Evolutionary conservation across 2,113 vertebrate species (phyloP).

Genomic region (Urocolius indicus): DNA sequence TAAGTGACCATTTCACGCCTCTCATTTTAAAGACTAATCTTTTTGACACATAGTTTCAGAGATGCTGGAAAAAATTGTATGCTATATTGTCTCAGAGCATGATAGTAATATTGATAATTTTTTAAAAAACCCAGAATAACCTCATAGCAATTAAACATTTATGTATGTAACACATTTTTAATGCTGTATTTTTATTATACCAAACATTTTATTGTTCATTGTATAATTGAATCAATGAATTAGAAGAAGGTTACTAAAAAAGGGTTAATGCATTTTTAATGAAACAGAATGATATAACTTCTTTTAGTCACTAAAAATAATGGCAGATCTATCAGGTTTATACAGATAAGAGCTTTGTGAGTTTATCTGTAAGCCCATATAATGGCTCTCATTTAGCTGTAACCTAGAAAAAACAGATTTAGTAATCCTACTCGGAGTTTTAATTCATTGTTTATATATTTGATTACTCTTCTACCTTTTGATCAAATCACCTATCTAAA

Average conservation of each 20-base stretch:
- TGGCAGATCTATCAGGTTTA: slow-evolving; percentile 60
- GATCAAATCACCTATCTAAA: slow-evolving; percentile 30
- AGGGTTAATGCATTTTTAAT: slow-evolving; percentile 73
- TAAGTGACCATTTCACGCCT: background rate
- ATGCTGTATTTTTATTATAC: slow-evolving; percentile 49
- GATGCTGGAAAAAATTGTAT: background rate
- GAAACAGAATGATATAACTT: slow-evolving; percentile 62
- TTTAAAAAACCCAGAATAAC: slow-evolving; percentile 15
- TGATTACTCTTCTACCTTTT: background rate
- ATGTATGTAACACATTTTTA: slow-evolving; percentile 47
- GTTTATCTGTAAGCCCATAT: slow-evolving; percentile 62
- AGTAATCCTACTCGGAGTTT: slow-evolving; percentile 2
- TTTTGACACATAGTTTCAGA: background rate
- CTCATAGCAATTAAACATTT: slow-evolving; percentile 52
- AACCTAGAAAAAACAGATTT: slow-evolving; percentile 35
- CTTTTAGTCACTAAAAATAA: slow-evolving; percentile 65
- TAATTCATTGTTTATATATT: slow-evolving; percentile 40
- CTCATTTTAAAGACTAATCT: background rate
- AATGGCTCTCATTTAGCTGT: slow-evolving; percentile 54
- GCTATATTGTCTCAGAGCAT: background rate
- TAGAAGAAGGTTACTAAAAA: slow-evolving; percentile 66
- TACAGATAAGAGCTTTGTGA: slow-evolving; percentile 60
- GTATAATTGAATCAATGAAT: slow-evolving; percentile 71
- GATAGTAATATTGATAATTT: slow-evolving; percentile 22
- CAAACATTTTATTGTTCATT: slow-evolving; percentile 57